These are phyloP conservation scores for Acromyrmex charruanus DNA, from an alignment of 1,140 invertebrate species.

Conservation along the genomic window DNA sequence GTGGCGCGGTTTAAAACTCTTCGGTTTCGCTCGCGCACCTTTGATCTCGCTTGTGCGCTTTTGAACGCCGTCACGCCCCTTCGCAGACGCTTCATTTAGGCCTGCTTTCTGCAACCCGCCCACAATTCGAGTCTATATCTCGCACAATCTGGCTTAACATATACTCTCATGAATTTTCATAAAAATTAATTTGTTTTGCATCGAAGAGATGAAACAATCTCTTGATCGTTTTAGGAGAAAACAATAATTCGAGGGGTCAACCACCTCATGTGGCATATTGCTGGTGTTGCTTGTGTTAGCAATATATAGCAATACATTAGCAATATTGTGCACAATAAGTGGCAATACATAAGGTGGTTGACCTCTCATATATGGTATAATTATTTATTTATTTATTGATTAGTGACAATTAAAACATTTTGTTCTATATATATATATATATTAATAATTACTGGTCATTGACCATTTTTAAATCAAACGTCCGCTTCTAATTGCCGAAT, in stretches of 20 bases:
- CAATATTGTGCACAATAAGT: no score
- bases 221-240: background rate
- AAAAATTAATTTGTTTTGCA: slow-evolving; percentile 43
- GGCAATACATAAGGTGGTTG: no score
- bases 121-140: slow-evolving; percentile 10
- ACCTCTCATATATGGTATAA: no score
- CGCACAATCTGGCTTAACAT: slow-evolving; percentile 8
- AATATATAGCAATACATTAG: no score
- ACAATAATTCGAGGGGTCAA: background rate
- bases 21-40: slow-evolving; percentile 61
- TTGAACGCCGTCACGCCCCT: slow-evolving; percentile 55
- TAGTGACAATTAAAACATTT: background rate
- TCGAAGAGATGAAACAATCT: background rate
- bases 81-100: slow-evolving; percentile 37
- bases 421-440: no score
- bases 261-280: no score
- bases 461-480: background rate
- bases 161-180: slow-evolving; percentile 29
- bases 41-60: slow-evolving; percentile 55
- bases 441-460: no score
- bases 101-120: slow-evolving; percentile 27
- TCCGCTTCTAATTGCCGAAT: background rate
- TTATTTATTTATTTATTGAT: background rate
- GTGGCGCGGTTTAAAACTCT: slow-evolving; percentile 57
- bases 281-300: no score